Evolutionary conservation across 2,113 vertebrate genomes (phyloP).

Genomic region (Damaliscus lunatus): DNA sequence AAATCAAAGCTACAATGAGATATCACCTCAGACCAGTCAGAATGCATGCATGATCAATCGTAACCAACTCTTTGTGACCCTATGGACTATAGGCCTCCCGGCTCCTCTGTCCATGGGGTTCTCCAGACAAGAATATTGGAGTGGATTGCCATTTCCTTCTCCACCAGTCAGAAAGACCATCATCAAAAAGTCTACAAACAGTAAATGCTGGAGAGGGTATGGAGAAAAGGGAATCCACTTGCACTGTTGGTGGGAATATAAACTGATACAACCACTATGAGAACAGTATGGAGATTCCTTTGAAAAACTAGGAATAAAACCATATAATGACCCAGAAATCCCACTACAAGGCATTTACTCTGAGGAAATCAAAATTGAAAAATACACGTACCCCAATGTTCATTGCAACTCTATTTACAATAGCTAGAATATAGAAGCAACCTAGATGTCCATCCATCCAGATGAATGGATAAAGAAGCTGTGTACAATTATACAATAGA

Average conservation of each 20-base stretch:
- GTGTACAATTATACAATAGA: background rate
- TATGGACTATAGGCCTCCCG: background rate
- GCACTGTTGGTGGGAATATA: background rate
- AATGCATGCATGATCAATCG: background rate
- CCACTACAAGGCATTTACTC: background rate
- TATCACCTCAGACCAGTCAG: background rate
- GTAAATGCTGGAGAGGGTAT: background rate
- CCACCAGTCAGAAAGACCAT: background rate
- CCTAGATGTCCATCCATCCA: background rate
- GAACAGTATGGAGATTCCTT: background rate
- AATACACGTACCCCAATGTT: accelerated
- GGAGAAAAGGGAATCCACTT: background rate
- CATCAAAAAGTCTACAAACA: background rate
- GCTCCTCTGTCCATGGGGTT: background rate
- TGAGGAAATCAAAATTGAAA: background rate
- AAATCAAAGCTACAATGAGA: background rate
- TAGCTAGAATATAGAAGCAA: background rate
- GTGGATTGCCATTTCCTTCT: background rate
- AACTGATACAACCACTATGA: background rate
- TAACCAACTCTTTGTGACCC: background rate
- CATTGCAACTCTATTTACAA: background rate
- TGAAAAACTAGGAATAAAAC: background rate
- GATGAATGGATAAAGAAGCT: background rate
- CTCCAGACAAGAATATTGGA: background rate
- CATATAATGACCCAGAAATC: background rate